Conservation (phyloP, 2,888 invertebrate genomes). For the Coleophora flavipennella region DNA sequence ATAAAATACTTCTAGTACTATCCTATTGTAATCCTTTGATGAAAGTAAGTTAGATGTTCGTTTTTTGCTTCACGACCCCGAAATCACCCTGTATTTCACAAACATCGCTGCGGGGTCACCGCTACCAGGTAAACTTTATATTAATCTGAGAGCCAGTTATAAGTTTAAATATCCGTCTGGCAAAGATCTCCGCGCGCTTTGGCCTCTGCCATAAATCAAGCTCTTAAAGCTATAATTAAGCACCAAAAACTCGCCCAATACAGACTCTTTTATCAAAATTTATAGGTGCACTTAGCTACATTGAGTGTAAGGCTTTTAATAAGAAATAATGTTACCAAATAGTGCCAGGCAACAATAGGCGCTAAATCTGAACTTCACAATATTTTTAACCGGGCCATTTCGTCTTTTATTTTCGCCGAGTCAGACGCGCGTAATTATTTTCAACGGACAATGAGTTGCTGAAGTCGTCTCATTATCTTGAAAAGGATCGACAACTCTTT, state of each 20-base stretch:
- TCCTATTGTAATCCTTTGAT: too few relatives aligned
- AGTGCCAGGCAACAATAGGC: slow-evolving; percentile 7
- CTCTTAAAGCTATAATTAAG: slow-evolving; percentile 10
- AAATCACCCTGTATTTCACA: too few relatives aligned
- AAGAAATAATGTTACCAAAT: slow-evolving; percentile 18
- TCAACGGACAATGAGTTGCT: slow-evolving; percentile 56
- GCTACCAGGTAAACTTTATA: background rate
- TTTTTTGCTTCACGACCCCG: too few relatives aligned
- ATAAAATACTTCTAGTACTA: too few relatives aligned
- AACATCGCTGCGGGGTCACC: too few relatives aligned
- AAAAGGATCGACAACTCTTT: slow-evolving; percentile 39
- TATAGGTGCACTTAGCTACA: slow-evolving; percentile 15
- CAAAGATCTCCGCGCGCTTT: slow-evolving; percentile 11
- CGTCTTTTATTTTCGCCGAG: slow-evolving; percentile 46
- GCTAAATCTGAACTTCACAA: slow-evolving; percentile 23
- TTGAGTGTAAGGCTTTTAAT: slow-evolving; percentile 9
- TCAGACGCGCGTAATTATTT: slow-evolving; percentile 65
- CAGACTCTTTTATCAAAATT: slow-evolving; percentile 15
- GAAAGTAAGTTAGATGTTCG: too few relatives aligned
- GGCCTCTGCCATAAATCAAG: slow-evolving; percentile 8
- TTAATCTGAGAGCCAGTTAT: background rate
- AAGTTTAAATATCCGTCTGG: too few relatives aligned
- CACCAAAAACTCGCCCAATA: slow-evolving; percentile 6
- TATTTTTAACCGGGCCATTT: slow-evolving; percentile 30
- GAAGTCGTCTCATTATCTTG: slow-evolving; percentile 43